phyloP scores from a whole-genome alignment of 37 sponge, comb jelly and placozoan genomes.

The Spongia lamella region DNA sequence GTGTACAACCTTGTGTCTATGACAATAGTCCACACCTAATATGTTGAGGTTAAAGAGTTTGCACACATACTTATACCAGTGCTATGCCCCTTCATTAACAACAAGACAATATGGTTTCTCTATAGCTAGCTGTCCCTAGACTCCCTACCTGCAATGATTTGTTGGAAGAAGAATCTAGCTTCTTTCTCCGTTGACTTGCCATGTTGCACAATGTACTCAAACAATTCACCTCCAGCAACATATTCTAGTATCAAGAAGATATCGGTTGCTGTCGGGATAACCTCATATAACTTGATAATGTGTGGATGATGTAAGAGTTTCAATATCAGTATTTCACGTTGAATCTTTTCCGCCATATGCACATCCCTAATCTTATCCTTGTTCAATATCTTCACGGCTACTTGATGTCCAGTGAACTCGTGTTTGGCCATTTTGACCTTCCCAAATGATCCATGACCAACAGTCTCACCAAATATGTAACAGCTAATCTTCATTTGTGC shows the following conservation, averaged over 20 bases:
- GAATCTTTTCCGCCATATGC: constrained; percentile 53
- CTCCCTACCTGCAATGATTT: constrained; percentile 83
- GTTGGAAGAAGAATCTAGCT: constrained; percentile 88
- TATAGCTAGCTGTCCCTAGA: no score
- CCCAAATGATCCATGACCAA: constrained; percentile 83
- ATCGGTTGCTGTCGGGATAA: constrained; percentile 92
- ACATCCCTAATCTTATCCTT: constrained; percentile 75
- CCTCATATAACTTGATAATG: constrained; percentile 97
- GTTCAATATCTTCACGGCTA: constrained; percentile 95
- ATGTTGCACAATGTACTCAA: constrained; percentile 91
- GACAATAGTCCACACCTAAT: constrained; percentile 91
- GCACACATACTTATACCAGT: no score
- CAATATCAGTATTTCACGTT: constrained; percentile 86
- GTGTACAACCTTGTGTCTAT: constrained; percentile 86
- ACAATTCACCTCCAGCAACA: constrained; percentile 94
- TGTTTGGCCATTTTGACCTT: constrained; percentile 88
- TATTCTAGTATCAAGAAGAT: constrained; percentile 98
- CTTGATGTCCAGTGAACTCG: constrained; percentile 89
- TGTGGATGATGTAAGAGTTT: constrained; percentile 95
- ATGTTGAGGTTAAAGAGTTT: no score
- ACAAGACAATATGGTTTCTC: no score
- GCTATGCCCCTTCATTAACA: no score
- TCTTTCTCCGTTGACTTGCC: constrained; percentile 78
- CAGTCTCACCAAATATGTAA: constrained; percentile 80
- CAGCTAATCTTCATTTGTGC: constrained; percentile 47